Percentiles rank a stretch among this genome's conserved stretches.
Evolutionary conservation across 2,797 vertebrate genomes (phyloP).

Genomic region (Hephaestus fuliginosus): DNA sequence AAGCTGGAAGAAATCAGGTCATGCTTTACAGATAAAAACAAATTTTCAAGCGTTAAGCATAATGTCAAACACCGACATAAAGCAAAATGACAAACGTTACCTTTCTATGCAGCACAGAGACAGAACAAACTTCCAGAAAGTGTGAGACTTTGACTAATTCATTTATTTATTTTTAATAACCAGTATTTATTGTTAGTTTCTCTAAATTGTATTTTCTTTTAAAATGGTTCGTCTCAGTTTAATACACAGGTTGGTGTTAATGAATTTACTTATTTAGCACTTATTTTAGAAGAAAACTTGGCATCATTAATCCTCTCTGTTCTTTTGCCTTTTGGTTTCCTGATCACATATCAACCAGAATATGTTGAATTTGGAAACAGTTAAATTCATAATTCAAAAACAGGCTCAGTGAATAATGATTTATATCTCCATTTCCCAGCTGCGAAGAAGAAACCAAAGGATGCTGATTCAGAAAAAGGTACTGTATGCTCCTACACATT

Average conservation of each 20-base stretch:
- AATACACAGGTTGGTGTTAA: not conserved
- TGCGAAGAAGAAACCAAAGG: slow-evolving; percentile 61
- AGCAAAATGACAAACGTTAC: not conserved
- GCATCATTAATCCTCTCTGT: not conserved
- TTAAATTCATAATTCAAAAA: no score
- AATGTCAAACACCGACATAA: no score
- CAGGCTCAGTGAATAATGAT: not conserved
- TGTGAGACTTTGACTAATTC: not conserved
- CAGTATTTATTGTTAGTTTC: no score
- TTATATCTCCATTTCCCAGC: slow-evolving; percentile 56
- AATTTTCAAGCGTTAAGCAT: not conserved
- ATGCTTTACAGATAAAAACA: not conserved
- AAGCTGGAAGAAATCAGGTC: not conserved
- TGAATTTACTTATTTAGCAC: not conserved
- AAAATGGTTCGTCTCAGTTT: not conserved
- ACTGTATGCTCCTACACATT: not conserved
- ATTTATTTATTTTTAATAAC: no score
- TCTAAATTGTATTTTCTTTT: not conserved
- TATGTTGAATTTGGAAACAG: no score
- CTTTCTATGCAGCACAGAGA: not conserved
- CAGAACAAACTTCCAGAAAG: not conserved
- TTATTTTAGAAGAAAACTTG: no score
- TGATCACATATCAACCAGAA: not conserved
- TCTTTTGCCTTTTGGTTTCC: not conserved
- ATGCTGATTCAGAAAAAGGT: slow-evolving; percentile 64